Conservation (phyloP, 2,113 vertebrate species). For the Coregonus clupeaformis region DNA sequence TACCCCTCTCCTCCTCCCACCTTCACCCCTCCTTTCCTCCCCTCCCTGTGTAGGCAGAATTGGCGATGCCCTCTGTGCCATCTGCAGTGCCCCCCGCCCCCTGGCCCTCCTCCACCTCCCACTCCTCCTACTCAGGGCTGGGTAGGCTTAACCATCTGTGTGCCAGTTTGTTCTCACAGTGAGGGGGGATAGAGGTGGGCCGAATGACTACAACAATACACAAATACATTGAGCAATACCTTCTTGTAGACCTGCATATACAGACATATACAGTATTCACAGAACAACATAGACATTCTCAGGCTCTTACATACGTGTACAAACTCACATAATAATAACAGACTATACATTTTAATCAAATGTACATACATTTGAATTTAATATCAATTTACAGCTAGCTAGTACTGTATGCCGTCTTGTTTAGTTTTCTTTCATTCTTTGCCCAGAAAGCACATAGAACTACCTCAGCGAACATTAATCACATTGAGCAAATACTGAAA, state of each 20-base stretch:
- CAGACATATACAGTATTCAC: background rate
- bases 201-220: conserved; percentile 17
- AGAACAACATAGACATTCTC: no score
- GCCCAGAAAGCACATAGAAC: background rate
- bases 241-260: background rate
- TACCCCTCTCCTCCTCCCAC: background rate
- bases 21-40: conserved; percentile 2
- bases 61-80: conserved; percentile 81
- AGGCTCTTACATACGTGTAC: background rate
- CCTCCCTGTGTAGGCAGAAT: conserved; percentile 53
- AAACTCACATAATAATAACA: conserved; percentile 23
- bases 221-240: background rate
- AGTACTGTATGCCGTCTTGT: background rate
- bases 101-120: conserved; percentile 36
- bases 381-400: background rate
- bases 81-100: conserved; percentile 70
- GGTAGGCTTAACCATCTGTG: conserved; percentile 83
- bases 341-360: background rate
- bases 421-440: no score
- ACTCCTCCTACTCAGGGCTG: conserved; percentile 68
- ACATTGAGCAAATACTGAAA: conserved; percentile 30
- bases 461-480: background rate
- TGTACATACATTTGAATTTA: background rate
- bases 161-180: conserved; percentile 76
- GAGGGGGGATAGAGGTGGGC: conserved; percentile 37